Evolutionary conservation across 2,797 vertebrate genomes (phyloP).

Genomic region (Trichosurus vulpecula): DNA sequence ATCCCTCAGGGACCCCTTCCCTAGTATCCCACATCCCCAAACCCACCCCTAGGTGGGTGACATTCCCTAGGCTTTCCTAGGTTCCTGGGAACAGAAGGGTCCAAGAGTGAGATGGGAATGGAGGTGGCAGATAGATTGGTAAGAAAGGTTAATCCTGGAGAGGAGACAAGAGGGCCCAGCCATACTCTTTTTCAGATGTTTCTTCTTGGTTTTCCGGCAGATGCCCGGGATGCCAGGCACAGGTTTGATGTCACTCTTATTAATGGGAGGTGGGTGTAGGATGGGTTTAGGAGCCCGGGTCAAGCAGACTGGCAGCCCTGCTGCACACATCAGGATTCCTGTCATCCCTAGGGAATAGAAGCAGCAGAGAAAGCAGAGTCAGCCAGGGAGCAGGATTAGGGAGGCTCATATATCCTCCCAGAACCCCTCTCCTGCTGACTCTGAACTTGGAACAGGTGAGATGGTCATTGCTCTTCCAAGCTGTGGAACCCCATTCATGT

Average conservation of each 20-base stretch:
- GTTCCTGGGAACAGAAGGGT: background rate
- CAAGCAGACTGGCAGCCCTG: constrained; percentile 95
- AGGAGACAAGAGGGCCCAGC: rapidly evolving
- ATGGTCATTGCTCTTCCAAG: background rate
- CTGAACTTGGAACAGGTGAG: background rate
- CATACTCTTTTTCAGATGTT: constrained; percentile 95
- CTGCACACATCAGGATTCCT: constrained; percentile 96
- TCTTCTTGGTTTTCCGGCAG: constrained; percentile 97
- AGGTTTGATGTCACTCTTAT: constrained; percentile 96
- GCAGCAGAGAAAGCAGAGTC: background rate
- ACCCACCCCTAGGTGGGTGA: too few species aligned
- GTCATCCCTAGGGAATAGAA: constrained; percentile 91
- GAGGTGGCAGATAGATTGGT: background rate
- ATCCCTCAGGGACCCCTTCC: background rate
- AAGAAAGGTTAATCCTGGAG: background rate
- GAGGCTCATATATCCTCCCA: background rate
- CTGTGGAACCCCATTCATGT: background rate
- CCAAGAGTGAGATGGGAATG: background rate
- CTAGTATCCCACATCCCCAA: too few species aligned
- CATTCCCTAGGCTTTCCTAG: background rate
- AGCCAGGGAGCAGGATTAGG: background rate
- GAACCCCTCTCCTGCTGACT: background rate
- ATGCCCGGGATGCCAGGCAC: constrained; percentile 94
- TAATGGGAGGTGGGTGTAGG: constrained; percentile 95
- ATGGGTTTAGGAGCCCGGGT: constrained; percentile 96